Base-by-base conservation (phyloP, 1,140 invertebrate species). In the Cardiocondyla obscurior region DNA sequence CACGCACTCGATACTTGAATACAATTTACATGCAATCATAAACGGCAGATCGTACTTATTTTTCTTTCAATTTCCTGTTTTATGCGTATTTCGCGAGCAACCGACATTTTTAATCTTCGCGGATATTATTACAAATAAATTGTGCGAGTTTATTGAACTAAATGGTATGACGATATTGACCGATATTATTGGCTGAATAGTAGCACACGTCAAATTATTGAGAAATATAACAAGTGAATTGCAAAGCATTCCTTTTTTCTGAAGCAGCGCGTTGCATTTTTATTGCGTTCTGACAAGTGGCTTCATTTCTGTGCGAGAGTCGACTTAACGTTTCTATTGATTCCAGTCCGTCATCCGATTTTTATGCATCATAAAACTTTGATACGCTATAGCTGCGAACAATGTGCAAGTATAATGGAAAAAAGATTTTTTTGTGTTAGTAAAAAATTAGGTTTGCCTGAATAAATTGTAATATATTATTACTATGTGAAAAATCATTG, bases 141-240 rank as follows among this genome's bases (percentile, higher is more conserved):
- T 62, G 25, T 36, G 39, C 22, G 8, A 44, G 19, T 79, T 79
- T 62, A 4, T 79, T 79, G 46, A 79, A 79, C 74, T n/a, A 33
- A 79, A 67, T 67, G 42, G 51, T 77, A 67, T 25, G 33, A 53
- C 25, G 74, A 42, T 79, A 79, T 79, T 69, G 74, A 79, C 62
- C 74, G 62, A 79, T 69, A 79, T 79, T 79, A 79, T 79, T 79
- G 74, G 69, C 74, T 55, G 74, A 69, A 49, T 53, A n/a, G 46
- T 42, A 55, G 62, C 46, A 58, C 30, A 69, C 49, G 74, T 79
- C 74, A 79, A 79, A 79, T 79, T 79, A 79, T 79, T 25, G 74
- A 49, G 10, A 79, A 77, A 79, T 77, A 67, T 79, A 79, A 79
- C 74, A 79, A 79, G 74, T 69, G 36, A 16, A 79, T 79, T 79